Evolutionary conservation across 2,113 vertebrate genomes (phyloP).

Genomic region (Lamprologus callipterus): DNA sequence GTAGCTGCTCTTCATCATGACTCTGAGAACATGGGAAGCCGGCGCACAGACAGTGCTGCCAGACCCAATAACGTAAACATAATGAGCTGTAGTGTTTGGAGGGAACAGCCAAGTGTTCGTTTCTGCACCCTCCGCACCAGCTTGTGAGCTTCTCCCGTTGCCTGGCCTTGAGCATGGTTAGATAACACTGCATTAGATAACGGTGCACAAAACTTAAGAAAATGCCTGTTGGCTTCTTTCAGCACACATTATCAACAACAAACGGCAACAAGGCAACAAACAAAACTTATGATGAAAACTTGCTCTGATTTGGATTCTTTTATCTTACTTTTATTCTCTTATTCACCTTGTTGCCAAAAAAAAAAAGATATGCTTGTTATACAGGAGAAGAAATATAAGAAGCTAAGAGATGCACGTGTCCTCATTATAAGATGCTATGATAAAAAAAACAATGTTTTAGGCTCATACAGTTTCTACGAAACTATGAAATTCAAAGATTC

Average conservation of each 20-base stretch:
- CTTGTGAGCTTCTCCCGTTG: background rate
- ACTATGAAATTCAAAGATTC: background rate
- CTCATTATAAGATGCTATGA: background rate
- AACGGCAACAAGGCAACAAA: background rate
- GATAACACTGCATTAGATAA: slow-evolving; percentile 52
- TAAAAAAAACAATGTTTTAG: background rate
- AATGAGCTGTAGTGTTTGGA: slow-evolving; percentile 6
- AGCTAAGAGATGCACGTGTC: background rate
- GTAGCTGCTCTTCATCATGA: slow-evolving; percentile 2
- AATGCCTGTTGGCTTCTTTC: slow-evolving; percentile 33
- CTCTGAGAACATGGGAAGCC: background rate
- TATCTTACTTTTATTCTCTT: background rate
- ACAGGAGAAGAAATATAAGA: background rate
- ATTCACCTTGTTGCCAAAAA: background rate
- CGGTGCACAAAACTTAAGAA: slow-evolving; percentile 1
- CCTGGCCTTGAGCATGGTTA: slow-evolving; percentile 34
- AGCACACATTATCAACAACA: slow-evolving; percentile 23
- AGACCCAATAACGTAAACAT: slow-evolving; percentile 23
- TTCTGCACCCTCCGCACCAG: slow-evolving; percentile 13
- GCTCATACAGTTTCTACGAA: background rate
- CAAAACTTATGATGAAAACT: slow-evolving; percentile 13
- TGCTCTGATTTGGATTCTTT: background rate
- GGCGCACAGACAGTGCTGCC: slow-evolving; percentile 8
- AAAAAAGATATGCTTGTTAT: background rate
- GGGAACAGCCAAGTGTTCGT: slow-evolving; percentile 6